Evolutionary conservation across 2,888 invertebrate genomes (phyloP), one percentile per base, ranked within the genome.

Genomic region (Ornithoptera alexandrae): DNA sequence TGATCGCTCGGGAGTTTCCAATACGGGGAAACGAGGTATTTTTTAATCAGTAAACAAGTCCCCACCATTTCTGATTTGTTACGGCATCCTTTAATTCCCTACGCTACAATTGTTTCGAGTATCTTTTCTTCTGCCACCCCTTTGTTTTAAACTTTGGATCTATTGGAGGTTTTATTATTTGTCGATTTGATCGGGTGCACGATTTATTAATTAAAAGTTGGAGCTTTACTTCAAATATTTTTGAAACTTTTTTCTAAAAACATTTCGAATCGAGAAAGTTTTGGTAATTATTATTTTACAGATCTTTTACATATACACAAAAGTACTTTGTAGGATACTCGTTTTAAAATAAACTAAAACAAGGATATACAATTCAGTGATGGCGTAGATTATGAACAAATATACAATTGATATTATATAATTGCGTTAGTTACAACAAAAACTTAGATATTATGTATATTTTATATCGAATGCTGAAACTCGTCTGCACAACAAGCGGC

Each of bases 61-160:
- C 79, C 72, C 76, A 77, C 77, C 78, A 80, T 82, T 83, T 78
- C 80, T 86, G 86, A 87, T 87, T 87, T 83, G 87, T 81, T 82
- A 76, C 77, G 81, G 77, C 62, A 62, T 62, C 68, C 60, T 63
- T 69, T 69, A 75, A 74, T 75, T 73, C 73, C 76, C 71, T 69
- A 68, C 72, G 73, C 69, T 59, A 66, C 74, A 67, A 71, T 73
- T 73, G 72, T 73, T 71, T 61, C 63, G 71, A 72, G 69, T 65
- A 67, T 70, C 68, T 72, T 73, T 69, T 69, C 62, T 69, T 62
- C 39, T 57, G 20, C 30, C 24, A 3, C 36, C 50, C 42, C 63
- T 64, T 70, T 67, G 60, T 63, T 64, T 65, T 61, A 53, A 65
- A 46, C 12, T 65, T 22, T 10, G 57, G 12, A 20, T 42, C 62